A percentile compares a stretch with the other conserved stretches of the same genome.
phyloP scores from a whole-genome alignment of 1,140 invertebrate species.

The Platyscapa corneri region DNA sequence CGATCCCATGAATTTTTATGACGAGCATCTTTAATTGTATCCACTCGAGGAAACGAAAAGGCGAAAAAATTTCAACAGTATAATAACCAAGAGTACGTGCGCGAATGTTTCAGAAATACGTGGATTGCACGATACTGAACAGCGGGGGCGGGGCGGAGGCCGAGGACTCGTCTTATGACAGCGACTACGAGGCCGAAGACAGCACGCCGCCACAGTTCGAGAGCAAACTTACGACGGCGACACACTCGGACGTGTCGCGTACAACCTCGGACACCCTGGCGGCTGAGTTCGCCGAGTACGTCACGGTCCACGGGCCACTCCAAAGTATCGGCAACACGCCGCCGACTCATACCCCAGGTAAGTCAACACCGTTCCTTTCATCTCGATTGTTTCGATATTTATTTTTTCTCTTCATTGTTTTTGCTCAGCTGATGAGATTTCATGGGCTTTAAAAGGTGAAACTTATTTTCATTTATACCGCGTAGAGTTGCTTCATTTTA shows the following conservation, averaged over 20 bases:
- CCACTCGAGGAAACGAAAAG: background rate
- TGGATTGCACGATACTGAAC: slow-evolving; percentile 74
- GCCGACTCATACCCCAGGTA: slow-evolving; percentile 65
- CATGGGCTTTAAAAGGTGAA: too few species aligned
- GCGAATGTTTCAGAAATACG: slow-evolving; percentile 72
- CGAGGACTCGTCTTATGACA: slow-evolving; percentile 91
- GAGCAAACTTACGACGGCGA: background rate
- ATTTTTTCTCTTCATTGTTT: too few species aligned
- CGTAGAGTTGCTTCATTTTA: background rate
- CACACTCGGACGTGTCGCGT: slow-evolving; percentile 85
- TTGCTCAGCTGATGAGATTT: too few species aligned
- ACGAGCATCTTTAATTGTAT: background rate
- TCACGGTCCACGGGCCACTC: slow-evolving; percentile 71
- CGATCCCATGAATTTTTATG: too few species aligned
- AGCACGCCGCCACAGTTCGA: background rate
- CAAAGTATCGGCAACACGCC: slow-evolving; percentile 36
- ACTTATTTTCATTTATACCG: too few species aligned
- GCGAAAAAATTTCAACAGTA: background rate
- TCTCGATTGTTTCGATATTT: background rate
- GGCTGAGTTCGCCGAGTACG: slow-evolving; percentile 89
- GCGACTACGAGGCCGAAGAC: slow-evolving; percentile 83
- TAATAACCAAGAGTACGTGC: background rate
- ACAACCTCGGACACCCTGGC: slow-evolving; percentile 88
- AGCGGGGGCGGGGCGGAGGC: slow-evolving; percentile 73
- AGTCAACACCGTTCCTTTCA: background rate